These are phyloP conservation scores for Drosophila peninsularis DNA, from an alignment of 2,888 invertebrate species.

Conservation along the genomic window DNA sequence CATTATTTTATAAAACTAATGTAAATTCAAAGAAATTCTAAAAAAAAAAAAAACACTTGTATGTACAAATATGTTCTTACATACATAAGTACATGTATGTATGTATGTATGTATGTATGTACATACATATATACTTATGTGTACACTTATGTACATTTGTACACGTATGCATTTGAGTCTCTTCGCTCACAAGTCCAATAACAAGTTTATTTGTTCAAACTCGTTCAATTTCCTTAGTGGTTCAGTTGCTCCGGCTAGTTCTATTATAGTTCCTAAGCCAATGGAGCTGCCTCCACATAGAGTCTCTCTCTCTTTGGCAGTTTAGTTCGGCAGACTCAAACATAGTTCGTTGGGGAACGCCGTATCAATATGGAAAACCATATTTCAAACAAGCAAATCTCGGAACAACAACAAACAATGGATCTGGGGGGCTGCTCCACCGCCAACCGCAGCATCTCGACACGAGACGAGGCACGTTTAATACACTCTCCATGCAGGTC, in stretches of 20 bases:
- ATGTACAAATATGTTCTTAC: background rate
- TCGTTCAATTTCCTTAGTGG: background rate
- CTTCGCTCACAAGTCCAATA: background rate
- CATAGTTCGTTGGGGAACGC: background rate
- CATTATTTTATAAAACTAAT: background rate
- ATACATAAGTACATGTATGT: background rate
- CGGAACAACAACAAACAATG: constrained; percentile 44
- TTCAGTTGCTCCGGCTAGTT: background rate
- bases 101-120: background rate
- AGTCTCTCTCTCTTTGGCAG: background rate
- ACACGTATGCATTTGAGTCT: background rate
- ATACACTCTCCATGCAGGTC: constrained; percentile 54
- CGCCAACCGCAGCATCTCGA: constrained; percentile 19
- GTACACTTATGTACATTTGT: too few species aligned
- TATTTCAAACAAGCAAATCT: constrained; percentile 73
- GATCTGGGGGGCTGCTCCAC: background rate
- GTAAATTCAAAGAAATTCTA: background rate
- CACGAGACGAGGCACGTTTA: constrained; percentile 55
- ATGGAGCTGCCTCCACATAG: background rate
- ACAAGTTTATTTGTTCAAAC: background rate
- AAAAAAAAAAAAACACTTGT: background rate
- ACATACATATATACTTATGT: background rate
- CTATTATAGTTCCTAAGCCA: background rate
- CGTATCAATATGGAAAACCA: constrained; percentile 36
- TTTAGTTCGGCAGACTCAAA: background rate